Percentiles rank a stretch among this genome's conserved stretches.
Evolutionary conservation across 2,113 vertebrate genomes (phyloP).

Genomic region (Tetraodon nigroviridis): DNA sequence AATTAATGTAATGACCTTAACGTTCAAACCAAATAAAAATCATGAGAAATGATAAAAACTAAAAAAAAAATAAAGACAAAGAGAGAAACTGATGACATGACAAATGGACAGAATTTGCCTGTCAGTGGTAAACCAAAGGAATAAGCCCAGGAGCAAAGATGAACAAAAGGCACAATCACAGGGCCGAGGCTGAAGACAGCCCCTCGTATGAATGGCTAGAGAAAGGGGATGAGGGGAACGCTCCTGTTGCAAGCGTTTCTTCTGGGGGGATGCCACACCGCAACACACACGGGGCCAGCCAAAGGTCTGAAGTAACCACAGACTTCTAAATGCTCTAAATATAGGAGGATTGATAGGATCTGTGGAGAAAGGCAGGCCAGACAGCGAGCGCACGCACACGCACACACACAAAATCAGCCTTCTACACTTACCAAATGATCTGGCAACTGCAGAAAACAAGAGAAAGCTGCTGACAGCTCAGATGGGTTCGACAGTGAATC

Average conservation of each 20-base stretch:
- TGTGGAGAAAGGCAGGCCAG: slow-evolving; percentile 34
- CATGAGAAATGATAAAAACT: neutral
- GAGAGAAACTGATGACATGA: slow-evolving; percentile 14
- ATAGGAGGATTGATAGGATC: slow-evolving; percentile 63
- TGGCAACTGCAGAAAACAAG: slow-evolving; percentile 20
- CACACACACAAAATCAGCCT: slow-evolving; percentile 17
- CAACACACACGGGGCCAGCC: slow-evolving; percentile 53
- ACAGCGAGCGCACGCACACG: neutral
- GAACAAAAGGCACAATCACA: slow-evolving; percentile 10
- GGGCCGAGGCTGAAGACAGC: slow-evolving; percentile 31
- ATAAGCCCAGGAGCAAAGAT: slow-evolving; percentile 37
- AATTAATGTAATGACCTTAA: too few species aligned
- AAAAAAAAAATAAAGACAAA: neutral
- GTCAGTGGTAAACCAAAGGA: slow-evolving; percentile 49
- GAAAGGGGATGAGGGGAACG: slow-evolving; percentile 47
- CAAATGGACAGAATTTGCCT: slow-evolving; percentile 43
- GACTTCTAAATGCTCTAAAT: slow-evolving; percentile 65
- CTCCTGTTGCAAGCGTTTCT: slow-evolving; percentile 44
- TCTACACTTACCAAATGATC: slow-evolving; percentile 31
- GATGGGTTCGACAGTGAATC: slow-evolving; percentile 26
- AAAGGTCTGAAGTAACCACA: slow-evolving; percentile 58
- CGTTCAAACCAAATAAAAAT: too few species aligned
- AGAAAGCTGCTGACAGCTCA: slow-evolving; percentile 42
- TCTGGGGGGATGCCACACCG: slow-evolving; percentile 49
- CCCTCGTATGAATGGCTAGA: slow-evolving; percentile 22